Conservation (phyloP, 2,797 vertebrate species). For the Centropyge bicolor region DNA sequence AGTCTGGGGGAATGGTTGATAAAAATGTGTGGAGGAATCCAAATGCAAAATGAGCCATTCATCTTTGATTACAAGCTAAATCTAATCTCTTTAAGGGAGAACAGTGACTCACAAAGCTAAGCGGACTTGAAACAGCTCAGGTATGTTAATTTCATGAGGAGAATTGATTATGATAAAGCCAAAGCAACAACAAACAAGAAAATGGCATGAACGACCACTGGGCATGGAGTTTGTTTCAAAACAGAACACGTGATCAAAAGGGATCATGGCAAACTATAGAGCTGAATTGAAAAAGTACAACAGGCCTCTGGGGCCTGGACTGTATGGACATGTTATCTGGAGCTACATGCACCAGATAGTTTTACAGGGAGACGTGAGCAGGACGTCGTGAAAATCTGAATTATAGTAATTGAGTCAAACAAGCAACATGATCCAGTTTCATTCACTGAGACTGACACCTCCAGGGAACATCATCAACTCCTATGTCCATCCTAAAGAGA, state of each 20-base stretch:
- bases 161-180: slow-evolving; percentile 58
- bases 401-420: not conserved
- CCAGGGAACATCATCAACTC: not conserved
- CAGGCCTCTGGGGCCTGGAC: not conserved
- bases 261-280: slow-evolving; percentile 41
- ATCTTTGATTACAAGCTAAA: slow-evolving; percentile 80
- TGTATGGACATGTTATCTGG: slow-evolving; percentile 4
- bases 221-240: slow-evolving; percentile 49
- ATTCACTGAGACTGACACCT: not conserved
- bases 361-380: not conserved
- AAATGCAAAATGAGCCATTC: slow-evolving; percentile 68
- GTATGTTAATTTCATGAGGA: slow-evolving; percentile 64
- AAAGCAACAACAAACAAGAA: slow-evolving; percentile 59
- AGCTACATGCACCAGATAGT: not conserved
- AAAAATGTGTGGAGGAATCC: slow-evolving; percentile 58
- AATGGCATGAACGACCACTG: slow-evolving; percentile 42
- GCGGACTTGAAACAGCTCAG: slow-evolving; percentile 65
- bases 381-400: not conserved
- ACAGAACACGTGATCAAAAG: slow-evolving; percentile 37
- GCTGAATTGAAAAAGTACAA: slow-evolving; percentile 11
- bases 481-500: not conserved
- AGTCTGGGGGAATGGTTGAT: slow-evolving; percentile 62
- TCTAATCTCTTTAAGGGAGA: slow-evolving; percentile 72
- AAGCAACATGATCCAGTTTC: not conserved
- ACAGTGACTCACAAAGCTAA: slow-evolving; percentile 63